Base-by-base conservation (phyloP, 2,888 invertebrate species). In the Nebria salina region DNA sequence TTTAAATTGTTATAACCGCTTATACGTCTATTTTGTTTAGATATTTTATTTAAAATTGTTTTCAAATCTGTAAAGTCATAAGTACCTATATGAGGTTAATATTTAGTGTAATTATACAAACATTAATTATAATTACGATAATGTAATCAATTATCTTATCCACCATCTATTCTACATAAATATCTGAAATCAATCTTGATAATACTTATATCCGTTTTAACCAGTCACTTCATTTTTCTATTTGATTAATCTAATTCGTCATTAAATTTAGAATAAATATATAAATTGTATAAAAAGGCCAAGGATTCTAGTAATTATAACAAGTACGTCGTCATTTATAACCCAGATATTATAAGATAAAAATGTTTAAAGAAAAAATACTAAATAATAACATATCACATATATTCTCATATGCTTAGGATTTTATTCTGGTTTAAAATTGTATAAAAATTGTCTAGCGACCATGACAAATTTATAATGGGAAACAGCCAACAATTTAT, bases 221-320 rank as follows among this genome's bases (percentile, higher is more conserved):
- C 15, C 26, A 9, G 13, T 11, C 15, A 9, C 26, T n/a, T 68
- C 2, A 68, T 26, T 68, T 68, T 68, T 15, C 8, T 15, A 25
- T 68, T 7, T n/a, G 20, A 20, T 25, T 68, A 42, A 65, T 42
- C 43, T 42, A 74, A 66, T 75, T 75, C 26, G 42, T 9, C 66
- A 74, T 75, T 41, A 79, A 73, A 65, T 43, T 79, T 78, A 73
- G n/a, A 79, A 73, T 13, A 54, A 54, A 54, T 11, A 75, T 8
- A 34, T 73, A 75, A 74, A 79, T 42, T 43, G 15, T 26, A 9
- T 54, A 79, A 79, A 75, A 79, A 75, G 79, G 75, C 79, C 74
- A 79, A 75, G 79, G 74, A 74, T 75, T 74, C 25, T 41, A 34
- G 15, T 13, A 68, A 79, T 74, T 42, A 65, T 79, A 68, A 79